A percentile compares a stretch with the other conserved stretches of the same genome.
phyloP scores from a whole-genome alignment of 1,140 invertebrate species.

The Drosophila teissieri region DNA sequence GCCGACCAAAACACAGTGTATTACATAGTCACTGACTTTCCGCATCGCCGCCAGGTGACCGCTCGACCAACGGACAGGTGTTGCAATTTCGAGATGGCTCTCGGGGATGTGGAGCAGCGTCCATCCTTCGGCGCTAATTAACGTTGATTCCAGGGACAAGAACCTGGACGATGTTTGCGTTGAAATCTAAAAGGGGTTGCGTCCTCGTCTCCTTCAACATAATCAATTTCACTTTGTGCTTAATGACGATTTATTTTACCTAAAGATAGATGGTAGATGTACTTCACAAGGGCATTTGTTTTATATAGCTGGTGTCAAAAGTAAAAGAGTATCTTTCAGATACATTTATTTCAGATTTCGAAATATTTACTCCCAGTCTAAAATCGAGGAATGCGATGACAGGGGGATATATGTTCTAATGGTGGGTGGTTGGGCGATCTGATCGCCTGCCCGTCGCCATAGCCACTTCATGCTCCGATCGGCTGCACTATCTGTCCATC shows the following conservation, averaged over 20 bases:
- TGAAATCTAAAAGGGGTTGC: background rate
- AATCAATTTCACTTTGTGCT: background rate
- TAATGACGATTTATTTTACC: background rate
- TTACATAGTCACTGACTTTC: constrained; percentile 81
- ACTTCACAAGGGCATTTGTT: no score
- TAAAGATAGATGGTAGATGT: no score
- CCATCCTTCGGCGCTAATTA: constrained; percentile 56
- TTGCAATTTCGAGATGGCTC: constrained; percentile 37
- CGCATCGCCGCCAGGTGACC: constrained; percentile 50
- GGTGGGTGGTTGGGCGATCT: constrained; percentile 12
- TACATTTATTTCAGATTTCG: no score
- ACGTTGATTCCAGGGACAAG: constrained; percentile 37
- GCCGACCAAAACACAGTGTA: constrained; percentile 80
- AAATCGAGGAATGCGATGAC: constrained; percentile 5
- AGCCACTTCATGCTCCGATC: constrained; percentile 57
- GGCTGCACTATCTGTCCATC: constrained; percentile 40
- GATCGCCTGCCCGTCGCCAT: constrained; percentile 57
- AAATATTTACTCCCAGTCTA: background rate
- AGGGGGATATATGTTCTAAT: background rate
- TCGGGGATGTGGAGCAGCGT: constrained; percentile 10
- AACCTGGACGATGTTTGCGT: background rate
- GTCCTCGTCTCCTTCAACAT: no score
- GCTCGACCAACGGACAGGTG: constrained; percentile 59
- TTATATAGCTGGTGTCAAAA: no score
- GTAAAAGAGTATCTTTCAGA: no score